Percentiles rank a stretch among this genome's conserved stretches.
Evolutionary conservation across 2,888 invertebrate species (phyloP).

Genomic region (Neelides folsomi): DNA sequence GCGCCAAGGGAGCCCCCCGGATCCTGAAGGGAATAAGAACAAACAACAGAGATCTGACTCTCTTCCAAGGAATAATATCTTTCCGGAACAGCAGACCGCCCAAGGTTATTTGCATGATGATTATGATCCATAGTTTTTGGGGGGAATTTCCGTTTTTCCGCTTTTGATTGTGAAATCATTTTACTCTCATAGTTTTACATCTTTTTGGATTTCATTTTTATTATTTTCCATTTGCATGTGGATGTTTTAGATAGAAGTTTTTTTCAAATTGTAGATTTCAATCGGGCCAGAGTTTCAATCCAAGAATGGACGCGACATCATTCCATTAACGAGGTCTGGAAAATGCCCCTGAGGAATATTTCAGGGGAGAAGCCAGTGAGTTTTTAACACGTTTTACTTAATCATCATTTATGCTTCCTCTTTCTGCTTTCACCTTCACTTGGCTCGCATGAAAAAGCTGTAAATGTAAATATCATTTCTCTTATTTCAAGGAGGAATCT

Average conservation of each 20-base stretch:
- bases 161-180: neutral
- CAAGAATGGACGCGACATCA: slow-evolving; percentile 32
- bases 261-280: slow-evolving; percentile 25
- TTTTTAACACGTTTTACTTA: neutral
- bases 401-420: too few relatives aligned
- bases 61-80: slow-evolving; percentile 19
- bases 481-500: too few relatives aligned
- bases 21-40: too few relatives aligned
- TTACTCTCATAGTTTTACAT: neutral
- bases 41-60: slow-evolving; percentile 20
- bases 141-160: neutral
- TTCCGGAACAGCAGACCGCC: too few relatives aligned
- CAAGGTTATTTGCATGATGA: slow-evolving; percentile 22
- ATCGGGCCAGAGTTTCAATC: slow-evolving; percentile 29
- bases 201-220: neutral
- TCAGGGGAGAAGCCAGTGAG: slow-evolving; percentile 31
- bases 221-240: slow-evolving; percentile 2
- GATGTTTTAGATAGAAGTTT: slow-evolving; percentile 4
- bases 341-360: slow-evolving; percentile 28
- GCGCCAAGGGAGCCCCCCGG: slow-evolving; percentile 4
- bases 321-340: slow-evolving; percentile 30
- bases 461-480: too few relatives aligned
- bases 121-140: slow-evolving; percentile 6
- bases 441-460: too few relatives aligned
- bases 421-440: too few relatives aligned